Evolutionary conservation across 2,797 vertebrate species (phyloP).

Genomic region (Eulemur albifrons): DNA sequence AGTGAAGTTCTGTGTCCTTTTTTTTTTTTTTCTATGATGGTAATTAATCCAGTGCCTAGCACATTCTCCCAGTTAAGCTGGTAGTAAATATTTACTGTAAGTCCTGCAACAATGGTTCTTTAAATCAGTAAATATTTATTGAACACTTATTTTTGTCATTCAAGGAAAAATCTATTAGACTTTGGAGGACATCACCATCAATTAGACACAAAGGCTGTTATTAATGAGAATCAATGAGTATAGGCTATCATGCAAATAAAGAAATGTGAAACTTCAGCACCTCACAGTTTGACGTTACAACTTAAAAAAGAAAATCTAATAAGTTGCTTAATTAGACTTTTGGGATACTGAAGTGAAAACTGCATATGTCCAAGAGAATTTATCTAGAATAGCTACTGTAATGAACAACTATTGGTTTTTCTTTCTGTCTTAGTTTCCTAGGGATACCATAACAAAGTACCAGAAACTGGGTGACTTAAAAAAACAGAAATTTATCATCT

Average conservation of each 20-base stretch:
- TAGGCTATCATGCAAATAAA: neutral
- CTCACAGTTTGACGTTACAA: neutral
- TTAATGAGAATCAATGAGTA: accelerated
- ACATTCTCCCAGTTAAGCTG: neutral
- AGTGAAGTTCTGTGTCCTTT: neutral
- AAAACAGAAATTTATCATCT: neutral
- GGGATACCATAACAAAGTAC: neutral
- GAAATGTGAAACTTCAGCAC: neutral
- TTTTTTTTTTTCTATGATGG: neutral
- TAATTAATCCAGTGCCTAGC: neutral
- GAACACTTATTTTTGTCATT: neutral
- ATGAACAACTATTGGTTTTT: neutral
- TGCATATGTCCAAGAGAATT: neutral
- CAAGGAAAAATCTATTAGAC: neutral
- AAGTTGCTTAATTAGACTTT: neutral
- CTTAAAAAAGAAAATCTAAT: neutral
- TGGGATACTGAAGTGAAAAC: neutral
- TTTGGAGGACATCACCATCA: neutral
- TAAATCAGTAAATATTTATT: neutral
- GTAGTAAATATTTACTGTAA: neutral
- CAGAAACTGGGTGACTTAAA: neutral
- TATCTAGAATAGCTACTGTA: neutral
- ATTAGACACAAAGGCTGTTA: neutral
- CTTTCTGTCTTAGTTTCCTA: neutral
- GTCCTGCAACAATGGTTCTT: neutral